Percentiles rank a stretch among this genome's conserved stretches.
These are phyloP conservation scores for Cataglyphis altisquamis DNA, from an alignment of 2,888 invertebrate species.

Conservation along the genomic window DNA sequence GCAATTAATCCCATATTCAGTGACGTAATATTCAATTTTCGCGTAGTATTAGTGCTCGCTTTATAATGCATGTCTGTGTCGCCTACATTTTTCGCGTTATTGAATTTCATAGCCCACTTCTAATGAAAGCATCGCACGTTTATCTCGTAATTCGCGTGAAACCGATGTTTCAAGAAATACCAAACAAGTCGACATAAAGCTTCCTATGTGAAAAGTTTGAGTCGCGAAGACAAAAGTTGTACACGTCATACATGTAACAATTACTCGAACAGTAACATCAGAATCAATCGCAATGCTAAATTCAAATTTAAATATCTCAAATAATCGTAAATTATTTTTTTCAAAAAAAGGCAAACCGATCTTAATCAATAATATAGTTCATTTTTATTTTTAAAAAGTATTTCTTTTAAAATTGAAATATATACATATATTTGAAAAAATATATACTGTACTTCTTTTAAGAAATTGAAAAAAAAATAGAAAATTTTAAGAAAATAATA, in stretches of 20 bases:
- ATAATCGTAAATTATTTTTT: neutral
- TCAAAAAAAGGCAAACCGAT: neutral
- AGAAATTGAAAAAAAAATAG: neutral
- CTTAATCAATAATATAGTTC: neutral
- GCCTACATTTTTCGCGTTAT: slow-evolving; percentile 30
- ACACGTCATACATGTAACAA: neutral
- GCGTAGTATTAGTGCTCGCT: slow-evolving; percentile 19
- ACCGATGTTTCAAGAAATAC: neutral
- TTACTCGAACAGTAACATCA: neutral
- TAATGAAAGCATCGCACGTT: neutral
- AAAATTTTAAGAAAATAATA: neutral
- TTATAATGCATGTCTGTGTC: slow-evolving; percentile 3
- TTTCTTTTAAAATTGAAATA: neutral
- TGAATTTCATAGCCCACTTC: slow-evolving; percentile 25
- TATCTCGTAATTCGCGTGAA: neutral
- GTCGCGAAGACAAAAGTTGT: slow-evolving; percentile 8
- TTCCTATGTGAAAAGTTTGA: neutral
- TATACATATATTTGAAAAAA: neutral
- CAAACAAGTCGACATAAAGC: neutral
- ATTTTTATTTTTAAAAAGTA: neutral
- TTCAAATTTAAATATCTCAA: neutral
- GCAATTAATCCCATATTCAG: slow-evolving; percentile 67
- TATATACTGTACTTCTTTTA: neutral
- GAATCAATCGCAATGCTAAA: neutral
- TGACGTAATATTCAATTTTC: slow-evolving; percentile 29